Evolutionary conservation across 2,888 invertebrate genomes (phyloP), one percentile per base, ranked within the genome.

Genomic region (Achlya flavicornis): DNA sequence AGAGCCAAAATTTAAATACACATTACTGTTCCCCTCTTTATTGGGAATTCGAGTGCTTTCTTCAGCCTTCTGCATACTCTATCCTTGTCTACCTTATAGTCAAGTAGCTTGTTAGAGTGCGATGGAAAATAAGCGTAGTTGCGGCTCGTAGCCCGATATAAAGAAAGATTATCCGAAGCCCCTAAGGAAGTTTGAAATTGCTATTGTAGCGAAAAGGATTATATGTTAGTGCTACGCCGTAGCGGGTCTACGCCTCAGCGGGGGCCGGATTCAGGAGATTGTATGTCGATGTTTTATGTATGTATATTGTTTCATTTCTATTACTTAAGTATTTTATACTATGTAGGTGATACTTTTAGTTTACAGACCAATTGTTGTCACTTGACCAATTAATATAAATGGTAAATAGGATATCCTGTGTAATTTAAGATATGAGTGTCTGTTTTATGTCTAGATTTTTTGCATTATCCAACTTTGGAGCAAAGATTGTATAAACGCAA

Each of bases 151-250:
- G 88, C 88, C 87, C 90, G 90, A 91, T 93, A 94, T 93, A 93
- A 94, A 94, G 94, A 94, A 94, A 94, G 94, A 94, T 94, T 94
- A 94, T 93, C 92, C 91, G 86, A 91, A 92, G 93, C 92, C 94
- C 94, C 94, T 92, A 93, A 94, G 94, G 93, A 94, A 94, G 93
- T 94, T 94, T 92, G 93, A 92, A 94, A 94, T 94, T 94, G 94
- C 94, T 93, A 92, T 94, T 94, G 93, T 94, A 94, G 93, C 93
- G 91, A 94, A 94, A 93, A 93, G 94, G 94, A 94, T 94, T 94
- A 94, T 94, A 94, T 89, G 94, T 91, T 92, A 91, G 90, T 91
- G 89, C 92, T 92, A 91, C 93, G 91, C 76, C 90, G 93, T 92
- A 92, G 91, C 81, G 85, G 80, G 81, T 85, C 90, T 91, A 87